Evolutionary conservation across 2,888 invertebrate species (phyloP), one percentile per base, ranked within the genome.

Genomic region (Drosophila ochracea): DNA sequence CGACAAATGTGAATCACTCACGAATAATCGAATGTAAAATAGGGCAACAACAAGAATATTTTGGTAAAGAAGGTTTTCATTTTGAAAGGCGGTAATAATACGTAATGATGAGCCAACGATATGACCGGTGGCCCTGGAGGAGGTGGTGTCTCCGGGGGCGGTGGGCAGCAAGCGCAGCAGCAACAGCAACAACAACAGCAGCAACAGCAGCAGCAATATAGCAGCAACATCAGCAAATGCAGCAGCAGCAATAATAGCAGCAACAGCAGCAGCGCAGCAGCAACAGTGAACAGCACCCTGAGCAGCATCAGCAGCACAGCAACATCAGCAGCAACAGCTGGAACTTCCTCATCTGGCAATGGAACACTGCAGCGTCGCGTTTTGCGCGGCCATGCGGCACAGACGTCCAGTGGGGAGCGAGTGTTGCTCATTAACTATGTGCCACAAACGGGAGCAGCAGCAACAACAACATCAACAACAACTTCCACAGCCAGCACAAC

Each of bases 1-100:
- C 64, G 62, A 68, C 65, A 65, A 59, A 73, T 28, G 10, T 19
- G 54, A 66, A 75, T 64, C 69, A 68, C 52, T 73, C 57, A 57
- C 72, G 61, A 66, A 63, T 33, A 63, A 61, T 73, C 60, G 59
- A 60, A 41, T 41, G 41, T 11, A 4, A 43, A 68, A 19, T 84
- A 93, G 93, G 93, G 91, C 91, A 93, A 92, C 92, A 93, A 93
- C 89, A 93, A 93, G 91, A 93, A 93, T 91, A 93, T 93, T 92
- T 92, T 93, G 93, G 93, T 93, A 92, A 93, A 93, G 93, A 93
- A 93, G 91, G 93, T 93, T 92, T 93, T 93, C 93, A 93, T 93
- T 92, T 93, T 93, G 87, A 93, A 93, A 92, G 93, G 93, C 89
- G 92, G 93, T 92, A 93, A 93, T 91, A 92, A 93, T 93, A 92